phyloP scores from a whole-genome alignment of 2,888 invertebrate genomes.

The Nemoura dubitans region DNA sequence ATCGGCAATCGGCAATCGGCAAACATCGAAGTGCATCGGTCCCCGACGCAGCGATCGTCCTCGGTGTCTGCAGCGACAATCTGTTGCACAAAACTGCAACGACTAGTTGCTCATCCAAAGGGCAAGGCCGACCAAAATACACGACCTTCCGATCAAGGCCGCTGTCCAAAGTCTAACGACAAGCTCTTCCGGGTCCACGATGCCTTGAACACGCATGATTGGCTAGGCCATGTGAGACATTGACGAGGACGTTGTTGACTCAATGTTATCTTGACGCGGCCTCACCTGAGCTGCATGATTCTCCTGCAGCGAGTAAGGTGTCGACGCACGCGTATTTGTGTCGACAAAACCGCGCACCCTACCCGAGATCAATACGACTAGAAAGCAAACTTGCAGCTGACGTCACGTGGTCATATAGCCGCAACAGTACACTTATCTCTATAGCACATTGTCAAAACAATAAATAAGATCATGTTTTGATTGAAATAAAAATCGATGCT shows the following conservation, averaged over 20 bases:
- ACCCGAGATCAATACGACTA: constrained; percentile 19
- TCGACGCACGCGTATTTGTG: neutral
- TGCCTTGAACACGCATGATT: neutral
- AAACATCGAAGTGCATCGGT: neutral
- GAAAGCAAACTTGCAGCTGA: neutral
- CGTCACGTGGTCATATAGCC: constrained; percentile 5
- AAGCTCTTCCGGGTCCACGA: neutral
- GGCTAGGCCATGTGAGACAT: neutral
- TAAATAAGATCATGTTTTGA: neutral
- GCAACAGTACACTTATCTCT: constrained; percentile 8
- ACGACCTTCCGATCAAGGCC: neutral
- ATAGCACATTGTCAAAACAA: neutral
- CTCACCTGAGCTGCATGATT: neutral
- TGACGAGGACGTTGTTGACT: neutral
- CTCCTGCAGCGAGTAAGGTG: constrained; percentile 32
- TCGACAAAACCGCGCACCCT: neutral
- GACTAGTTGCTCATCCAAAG: neutral
- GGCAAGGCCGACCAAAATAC: neutral
- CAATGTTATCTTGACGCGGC: neutral
- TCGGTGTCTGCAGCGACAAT: neutral
- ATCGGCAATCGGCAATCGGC: too few relatives aligned
- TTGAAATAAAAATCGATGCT: neutral
- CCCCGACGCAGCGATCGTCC: neutral
- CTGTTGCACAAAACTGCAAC: neutral
- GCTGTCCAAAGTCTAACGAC: neutral